These are phyloP conservation scores for Conus canariensis DNA, from an alignment of 2,888 invertebrate species.

Conservation along the genomic window DNA sequence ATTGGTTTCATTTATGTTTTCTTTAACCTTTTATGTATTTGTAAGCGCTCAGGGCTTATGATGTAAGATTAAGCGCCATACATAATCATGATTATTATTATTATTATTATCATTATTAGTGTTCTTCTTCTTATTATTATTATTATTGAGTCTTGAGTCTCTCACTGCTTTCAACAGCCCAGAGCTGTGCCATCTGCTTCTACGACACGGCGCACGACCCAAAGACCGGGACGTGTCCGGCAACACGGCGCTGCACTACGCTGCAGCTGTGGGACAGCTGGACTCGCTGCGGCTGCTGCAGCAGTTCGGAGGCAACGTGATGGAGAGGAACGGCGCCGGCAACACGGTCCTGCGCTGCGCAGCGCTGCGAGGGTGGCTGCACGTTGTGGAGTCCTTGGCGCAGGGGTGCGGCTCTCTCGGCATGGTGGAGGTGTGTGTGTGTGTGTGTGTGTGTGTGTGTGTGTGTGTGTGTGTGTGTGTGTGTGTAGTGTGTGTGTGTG, in stretches of 20 bases:
- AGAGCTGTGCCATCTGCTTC: constrained; percentile 88
- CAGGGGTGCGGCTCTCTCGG: not conserved
- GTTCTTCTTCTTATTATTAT: not conserved
- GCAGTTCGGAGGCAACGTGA: constrained; percentile 87
- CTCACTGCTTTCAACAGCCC: constrained; percentile 80
- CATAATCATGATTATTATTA: too few species aligned
- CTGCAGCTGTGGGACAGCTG: constrained; percentile 86
- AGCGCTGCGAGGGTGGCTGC: constrained; percentile 85
- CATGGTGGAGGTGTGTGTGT: not conserved
- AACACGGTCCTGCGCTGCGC: constrained; percentile 94
- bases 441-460: not conserved
- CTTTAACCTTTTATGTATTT: too few species aligned
- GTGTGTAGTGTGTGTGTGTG: not conserved
- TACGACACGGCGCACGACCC: constrained; percentile 89
- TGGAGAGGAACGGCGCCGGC: constrained; percentile 87
- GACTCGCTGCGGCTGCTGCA: constrained; percentile 91
- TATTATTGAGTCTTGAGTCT: not conserved
- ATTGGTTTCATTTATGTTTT: too few species aligned
- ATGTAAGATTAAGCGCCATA: too few species aligned
- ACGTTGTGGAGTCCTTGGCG: constrained; percentile 83
- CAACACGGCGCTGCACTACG: constrained; percentile 95
- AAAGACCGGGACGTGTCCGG: constrained; percentile 93
- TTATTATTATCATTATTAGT: not conserved
- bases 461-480: not conserved
- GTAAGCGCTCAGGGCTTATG: too few species aligned